Evolutionary conservation across 2,888 invertebrate genomes (phyloP), one percentile per base, ranked within the genome.

Genomic region (Noctua janthina): DNA sequence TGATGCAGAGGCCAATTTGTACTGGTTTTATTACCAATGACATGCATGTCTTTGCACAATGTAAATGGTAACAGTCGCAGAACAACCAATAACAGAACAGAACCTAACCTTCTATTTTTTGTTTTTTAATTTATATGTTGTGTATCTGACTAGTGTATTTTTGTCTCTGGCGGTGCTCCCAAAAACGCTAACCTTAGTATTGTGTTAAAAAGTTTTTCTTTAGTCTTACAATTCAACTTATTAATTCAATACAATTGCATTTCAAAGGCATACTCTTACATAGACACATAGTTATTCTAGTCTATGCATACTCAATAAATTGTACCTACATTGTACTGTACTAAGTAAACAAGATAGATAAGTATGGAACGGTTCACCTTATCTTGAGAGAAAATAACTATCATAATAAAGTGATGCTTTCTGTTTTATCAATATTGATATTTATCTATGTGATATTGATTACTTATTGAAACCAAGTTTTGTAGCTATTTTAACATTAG

Each of bases 291-390:
- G n/a, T 46, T 68, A n/a, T 23, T 23, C 2, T 13, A 43, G 67
- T 67, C 13, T 4, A 67, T 15, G 11, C 64, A 71, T 46, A 35
- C 7, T n/a, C 6, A 0, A 20, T 13, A 51, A n/a, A 67, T 6
- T 7, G 13, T 56, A 84, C 43, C 6, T 43, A 82, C 7, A 39
- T 35, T 23, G 35, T 68, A 67, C 10, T 67, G 46, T 23, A 64
- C 29, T 71, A 13, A 51, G 49, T 64, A 67, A 79, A 84, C 87
- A 56, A 46, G 54, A 49, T 76, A 79, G 69, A 70, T 84, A 84
- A 74, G 68, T 43, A 29, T n/a, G 35, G n/a, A 74, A 66, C 59
- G 15, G 17, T 76, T 54, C 20, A 74, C 35, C 8, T 72, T 78
- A 68, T 87, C 67, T 67, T 64, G 4, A 64, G 6, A 49, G 54